Evolutionary conservation across 2,888 invertebrate species (phyloP).

Genomic region (Caenorhabditis afra): DNA sequence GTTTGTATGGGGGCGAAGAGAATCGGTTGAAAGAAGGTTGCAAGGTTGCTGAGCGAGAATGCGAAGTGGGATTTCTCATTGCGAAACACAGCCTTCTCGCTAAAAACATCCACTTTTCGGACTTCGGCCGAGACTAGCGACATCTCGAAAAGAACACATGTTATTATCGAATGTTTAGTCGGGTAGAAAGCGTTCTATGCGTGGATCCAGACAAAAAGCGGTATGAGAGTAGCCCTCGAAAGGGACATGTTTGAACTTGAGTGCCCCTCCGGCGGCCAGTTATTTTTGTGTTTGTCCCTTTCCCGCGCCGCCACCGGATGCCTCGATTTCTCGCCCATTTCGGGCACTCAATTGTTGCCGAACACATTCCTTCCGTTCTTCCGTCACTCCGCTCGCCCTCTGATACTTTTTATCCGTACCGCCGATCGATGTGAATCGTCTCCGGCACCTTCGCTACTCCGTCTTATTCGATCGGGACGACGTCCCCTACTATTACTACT

Average conservation of each 20-base stretch:
- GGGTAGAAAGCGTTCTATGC: neutral
- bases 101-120: too few species aligned
- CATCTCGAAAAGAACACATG: neutral
- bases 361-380: constrained; percentile 52
- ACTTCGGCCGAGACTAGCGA: too few species aligned
- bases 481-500: constrained; percentile 1
- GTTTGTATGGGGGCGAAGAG: neutral
- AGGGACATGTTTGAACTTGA: constrained; percentile 59
- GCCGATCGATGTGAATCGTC: constrained; percentile 47
- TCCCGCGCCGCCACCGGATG: constrained; percentile 45
- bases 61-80: too few species aligned
- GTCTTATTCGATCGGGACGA: constrained; percentile 32
- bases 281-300: constrained; percentile 57
- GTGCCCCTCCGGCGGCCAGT: constrained; percentile 53
- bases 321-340: constrained; percentile 53
- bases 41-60: too few species aligned
- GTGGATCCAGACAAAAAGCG: constrained; percentile 36
- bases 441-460: constrained; percentile 36
- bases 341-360: constrained; percentile 55
- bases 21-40: neutral
- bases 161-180: neutral
- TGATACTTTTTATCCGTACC: constrained; percentile 53
- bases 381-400: constrained; percentile 19
- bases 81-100: too few species aligned
- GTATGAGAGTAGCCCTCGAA: constrained; percentile 41